Percentiles rank a stretch among this genome's conserved stretches.
Conservation (phyloP, 2,888 invertebrate genomes). For the Ectemnius continuus region DNA sequence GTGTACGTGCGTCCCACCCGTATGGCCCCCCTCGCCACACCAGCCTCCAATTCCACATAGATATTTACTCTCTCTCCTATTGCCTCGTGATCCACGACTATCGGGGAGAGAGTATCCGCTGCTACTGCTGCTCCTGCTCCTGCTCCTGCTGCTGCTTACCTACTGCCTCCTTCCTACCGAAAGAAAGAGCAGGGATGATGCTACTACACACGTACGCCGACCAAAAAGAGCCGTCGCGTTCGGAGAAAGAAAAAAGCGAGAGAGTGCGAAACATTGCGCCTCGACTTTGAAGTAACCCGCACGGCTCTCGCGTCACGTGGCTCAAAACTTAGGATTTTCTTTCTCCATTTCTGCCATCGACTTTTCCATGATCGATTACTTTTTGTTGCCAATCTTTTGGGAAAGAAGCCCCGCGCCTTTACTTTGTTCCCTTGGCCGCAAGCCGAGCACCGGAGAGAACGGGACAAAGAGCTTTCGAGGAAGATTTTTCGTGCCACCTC, state of each 20-base stretch:
- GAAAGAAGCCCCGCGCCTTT: neutral
- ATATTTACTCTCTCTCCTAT: slow-evolving; percentile 59
- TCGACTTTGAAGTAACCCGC: slow-evolving; percentile 8
- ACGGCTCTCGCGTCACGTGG: slow-evolving; percentile 47
- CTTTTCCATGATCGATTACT: neutral
- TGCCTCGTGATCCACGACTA: slow-evolving; percentile 50
- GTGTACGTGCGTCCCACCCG: slow-evolving; percentile 27
- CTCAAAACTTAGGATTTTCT: slow-evolving; percentile 1
- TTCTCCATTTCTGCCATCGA: neutral
- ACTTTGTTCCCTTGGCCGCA: neutral
- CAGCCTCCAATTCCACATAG: slow-evolving; percentile 36
- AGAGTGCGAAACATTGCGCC: neutral
- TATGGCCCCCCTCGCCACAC: slow-evolving; percentile 47
- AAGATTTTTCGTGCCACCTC: slow-evolving; percentile 40
- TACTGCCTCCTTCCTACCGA: no score
- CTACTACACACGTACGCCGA: no score
- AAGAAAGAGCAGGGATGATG: no score
- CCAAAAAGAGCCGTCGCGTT: no score
- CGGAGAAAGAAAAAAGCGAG: neutral
- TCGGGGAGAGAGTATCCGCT: slow-evolving; percentile 12
- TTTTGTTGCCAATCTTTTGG: neutral
- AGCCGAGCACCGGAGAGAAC: neutral
- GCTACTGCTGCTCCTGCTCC: no score
- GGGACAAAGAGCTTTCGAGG: slow-evolving; percentile 24
- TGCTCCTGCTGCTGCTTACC: no score